Base-by-base conservation (phyloP, 1,140 invertebrate species). In the Drosophila nebulosa region DNA sequence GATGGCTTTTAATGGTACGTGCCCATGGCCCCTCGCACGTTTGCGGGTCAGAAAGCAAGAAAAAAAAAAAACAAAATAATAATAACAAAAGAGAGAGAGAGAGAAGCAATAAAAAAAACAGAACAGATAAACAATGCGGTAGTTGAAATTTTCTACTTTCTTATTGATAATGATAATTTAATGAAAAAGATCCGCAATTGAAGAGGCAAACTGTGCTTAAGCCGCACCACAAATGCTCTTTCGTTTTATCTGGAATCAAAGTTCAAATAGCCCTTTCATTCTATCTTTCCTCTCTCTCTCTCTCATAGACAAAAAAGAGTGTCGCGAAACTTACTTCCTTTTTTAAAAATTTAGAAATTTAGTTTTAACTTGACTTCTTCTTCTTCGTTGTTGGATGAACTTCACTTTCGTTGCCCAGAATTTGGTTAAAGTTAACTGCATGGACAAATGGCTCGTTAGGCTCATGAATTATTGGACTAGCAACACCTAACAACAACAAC, bases 381-480 rank as follows among this genome's bases (percentile, higher is more conserved):
- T n/a, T n/a, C n/a, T 30, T 30, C 7, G 27, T 30, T 30, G 26
- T 24, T 36, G 12, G 14, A 36, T 65, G 56, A n/a, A 62, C 67
- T 78, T 64, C 76, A 80, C 78, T 79, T 80, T 80, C 76, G 67
- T 62, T 79, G 55, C 59, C 52, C 46, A 62, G 32, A 26, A 3
- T 18, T 27, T 16, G 21, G 30, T 50, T 36, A 18, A n/a, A 51
- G 70, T 39, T 35, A 39, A 68, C 63, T 59, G 72, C 73, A 70
- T 79, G 51, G n/a, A n/a, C n/a, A n/a, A 55, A 74, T 78, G 80
- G 68, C 78, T 84, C 81, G 80, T 80, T 84, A 80, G 77, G 73
- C 70, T 62, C 69, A 62, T 77, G 73, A 84, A 60, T 77, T 85
- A 84, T 84, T 86, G 83, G 65, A 53, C 73, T 73, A 77, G 60